A percentile compares a stretch with the other conserved stretches of the same genome.
phyloP scores from a whole-genome alignment of 2,888 invertebrate species.

The Aporophyla lueneburgensis region DNA sequence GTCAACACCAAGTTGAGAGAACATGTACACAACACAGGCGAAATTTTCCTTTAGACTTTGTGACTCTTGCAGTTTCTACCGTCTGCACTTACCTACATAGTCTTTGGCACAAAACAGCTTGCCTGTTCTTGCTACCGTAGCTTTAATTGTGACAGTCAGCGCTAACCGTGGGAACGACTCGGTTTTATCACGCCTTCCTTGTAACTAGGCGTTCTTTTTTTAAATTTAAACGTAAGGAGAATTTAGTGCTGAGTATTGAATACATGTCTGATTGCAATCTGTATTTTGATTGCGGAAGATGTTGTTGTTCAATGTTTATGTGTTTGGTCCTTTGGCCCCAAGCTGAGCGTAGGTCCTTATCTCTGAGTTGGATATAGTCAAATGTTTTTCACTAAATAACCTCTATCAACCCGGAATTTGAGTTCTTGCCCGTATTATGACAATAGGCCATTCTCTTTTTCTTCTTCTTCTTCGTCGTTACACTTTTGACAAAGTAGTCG shows the following conservation, averaged over 20 bases:
- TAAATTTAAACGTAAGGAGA: conserved; percentile 15
- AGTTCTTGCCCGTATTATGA: not conserved
- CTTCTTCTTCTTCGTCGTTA: no score
- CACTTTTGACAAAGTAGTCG: no score
- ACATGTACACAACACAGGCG: no score
- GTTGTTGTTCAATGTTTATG: not conserved
- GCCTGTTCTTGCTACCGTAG: conserved; percentile 39
- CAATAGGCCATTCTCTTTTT: not conserved
- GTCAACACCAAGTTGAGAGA: no score
- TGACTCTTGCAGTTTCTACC: not conserved
- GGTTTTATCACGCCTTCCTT: conserved; percentile 52
- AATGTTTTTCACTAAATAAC: not conserved
- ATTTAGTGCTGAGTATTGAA: conserved; percentile 4
- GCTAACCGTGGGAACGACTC: conserved; percentile 72
- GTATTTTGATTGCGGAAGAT: not conserved
- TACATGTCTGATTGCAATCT: not conserved
- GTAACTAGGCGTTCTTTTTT: conserved; percentile 46
- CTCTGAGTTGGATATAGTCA: not conserved
- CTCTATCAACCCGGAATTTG: not conserved
- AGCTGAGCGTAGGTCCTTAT: not conserved
- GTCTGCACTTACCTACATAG: conserved; percentile 16
- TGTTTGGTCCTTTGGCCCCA: not conserved
- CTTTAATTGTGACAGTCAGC: conserved; percentile 66
- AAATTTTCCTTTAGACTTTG: not conserved
- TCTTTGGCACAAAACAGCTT: conserved; percentile 62